phyloP scores from a whole-genome alignment of 2,113 vertebrate genomes.

The Engraulis encrasicolus region DNA sequence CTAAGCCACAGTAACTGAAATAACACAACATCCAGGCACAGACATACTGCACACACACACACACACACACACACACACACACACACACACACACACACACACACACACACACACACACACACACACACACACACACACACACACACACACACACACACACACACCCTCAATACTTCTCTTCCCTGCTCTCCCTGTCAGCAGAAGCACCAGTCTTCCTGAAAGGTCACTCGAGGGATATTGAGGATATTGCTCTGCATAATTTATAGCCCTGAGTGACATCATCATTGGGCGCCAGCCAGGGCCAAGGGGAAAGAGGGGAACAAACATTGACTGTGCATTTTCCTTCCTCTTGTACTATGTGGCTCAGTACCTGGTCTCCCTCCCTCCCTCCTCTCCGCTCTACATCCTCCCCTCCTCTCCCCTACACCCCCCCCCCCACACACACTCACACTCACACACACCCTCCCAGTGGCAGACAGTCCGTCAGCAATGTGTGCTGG shows the following conservation, averaged over 20 bases:
- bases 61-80: too few relatives aligned
- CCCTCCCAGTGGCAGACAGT: neutral
- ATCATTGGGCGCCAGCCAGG: conserved; percentile 45
- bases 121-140: neutral
- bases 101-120: too few relatives aligned
- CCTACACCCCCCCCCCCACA: too few relatives aligned
- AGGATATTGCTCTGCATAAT: conserved; percentile 67
- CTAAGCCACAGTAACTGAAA: too few relatives aligned
- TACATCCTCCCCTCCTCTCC: neutral
- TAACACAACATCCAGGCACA: neutral
- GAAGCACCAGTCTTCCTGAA: conserved; percentile 43
- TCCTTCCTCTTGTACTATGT: conserved; percentile 6
- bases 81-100: too few relatives aligned
- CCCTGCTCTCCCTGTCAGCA: conserved; percentile 40
- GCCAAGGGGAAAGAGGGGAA: neutral
- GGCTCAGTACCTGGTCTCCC: neutral
- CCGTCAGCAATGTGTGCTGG: neutral
- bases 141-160: neutral
- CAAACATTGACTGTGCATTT: conserved; percentile 45
- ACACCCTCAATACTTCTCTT: neutral
- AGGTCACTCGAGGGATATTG: conserved; percentile 66
- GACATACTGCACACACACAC: too few relatives aligned
- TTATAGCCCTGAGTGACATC: conserved; percentile 57
- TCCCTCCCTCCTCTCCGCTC: too few relatives aligned
- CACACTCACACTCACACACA: too few relatives aligned